Evolutionary conservation across 2,888 invertebrate species (phyloP), one percentile per base, ranked within the genome.

Genomic region (Drosophila neonasuta): DNA sequence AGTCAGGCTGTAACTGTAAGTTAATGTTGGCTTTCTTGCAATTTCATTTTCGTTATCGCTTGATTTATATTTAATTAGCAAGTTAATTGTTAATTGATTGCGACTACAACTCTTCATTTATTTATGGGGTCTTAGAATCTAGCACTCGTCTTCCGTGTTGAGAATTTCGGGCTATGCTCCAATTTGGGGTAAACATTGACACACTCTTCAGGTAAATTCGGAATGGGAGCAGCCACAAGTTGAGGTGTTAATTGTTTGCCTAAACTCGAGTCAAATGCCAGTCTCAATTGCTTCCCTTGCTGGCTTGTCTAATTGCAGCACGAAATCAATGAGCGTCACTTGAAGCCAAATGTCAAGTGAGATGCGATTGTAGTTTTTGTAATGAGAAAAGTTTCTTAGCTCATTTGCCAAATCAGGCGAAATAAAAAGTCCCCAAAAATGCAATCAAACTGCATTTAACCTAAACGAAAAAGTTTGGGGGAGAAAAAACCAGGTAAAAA

Each of bases 11-110:
- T 55, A 50, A 56, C 64, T 59, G 55, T 63, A 44, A 44, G 45
- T 66, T 55, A 34, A 34, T 65, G 30, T 48, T 46, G 30, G 45
- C 41, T 65, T 68, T 52, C 54, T 60, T 70, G 76, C 68, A 57
- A 80, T 76, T 80, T 80, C 67, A 64, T 60, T 79, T 79, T 80
- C 78, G 73, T 80, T 68, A 68, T 64, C 70, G 64, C 68, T 61
- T 55, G 66, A 68, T 80, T 78, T 80, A 48, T 68, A 66, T 72
- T 76, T 74, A 69, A 87, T 84, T 84, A 84, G 68, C 86, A 71
- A 66, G 54, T 80, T 72, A 69, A 86, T 83, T 84, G 86, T 54
- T 75, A 78, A 78, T 78, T 78, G 76, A 78, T 78, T 62, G 45
- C 56, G 72, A 63, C 60, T 68, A 79, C 73, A 73, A 39, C 32